These are phyloP conservation scores for Tanytarsus gracilentus DNA, from an alignment of 2,888 invertebrate genomes.

Conservation along the genomic window DNA sequence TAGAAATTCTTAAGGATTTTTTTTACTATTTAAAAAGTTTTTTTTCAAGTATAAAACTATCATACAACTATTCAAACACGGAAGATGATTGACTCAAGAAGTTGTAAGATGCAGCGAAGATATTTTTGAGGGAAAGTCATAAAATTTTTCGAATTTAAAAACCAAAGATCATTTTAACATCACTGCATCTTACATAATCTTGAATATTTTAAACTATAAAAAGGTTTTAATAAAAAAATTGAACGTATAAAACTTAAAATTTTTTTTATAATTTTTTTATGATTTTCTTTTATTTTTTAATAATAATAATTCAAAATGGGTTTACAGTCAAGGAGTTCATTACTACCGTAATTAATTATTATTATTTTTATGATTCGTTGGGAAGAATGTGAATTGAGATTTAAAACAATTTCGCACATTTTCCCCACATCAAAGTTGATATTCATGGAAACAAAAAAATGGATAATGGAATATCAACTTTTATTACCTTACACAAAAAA, in stretches of 20 bases:
- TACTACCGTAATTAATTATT: neutral
- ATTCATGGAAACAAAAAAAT: too few species aligned
- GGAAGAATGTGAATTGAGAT: neutral
- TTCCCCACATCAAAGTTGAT: too few species aligned
- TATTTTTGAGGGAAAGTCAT: too few species aligned
- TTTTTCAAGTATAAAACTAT: slow-evolving; percentile 25
- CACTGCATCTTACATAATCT: too few species aligned
- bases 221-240: too few species aligned
- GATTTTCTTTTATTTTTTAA: slow-evolving; percentile 1
- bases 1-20: slow-evolving; percentile 14
- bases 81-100: slow-evolving; percentile 2
- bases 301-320: slow-evolving; percentile 1
- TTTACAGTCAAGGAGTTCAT: slow-evolving; percentile 10
- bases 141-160: too few species aligned
- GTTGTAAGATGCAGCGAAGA: too few species aligned
- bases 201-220: too few species aligned
- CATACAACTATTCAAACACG: slow-evolving; percentile 17
- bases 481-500: too few species aligned
- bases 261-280: neutral
- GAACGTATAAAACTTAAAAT: slow-evolving; percentile 2
- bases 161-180: too few species aligned
- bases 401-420: too few species aligned
- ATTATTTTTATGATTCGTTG: neutral
- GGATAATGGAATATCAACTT: too few species aligned
- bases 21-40: slow-evolving; percentile 9